These are phyloP conservation scores for Athrips mouffetella DNA, from an alignment of 2,888 invertebrate species.

Conservation along the genomic window DNA sequence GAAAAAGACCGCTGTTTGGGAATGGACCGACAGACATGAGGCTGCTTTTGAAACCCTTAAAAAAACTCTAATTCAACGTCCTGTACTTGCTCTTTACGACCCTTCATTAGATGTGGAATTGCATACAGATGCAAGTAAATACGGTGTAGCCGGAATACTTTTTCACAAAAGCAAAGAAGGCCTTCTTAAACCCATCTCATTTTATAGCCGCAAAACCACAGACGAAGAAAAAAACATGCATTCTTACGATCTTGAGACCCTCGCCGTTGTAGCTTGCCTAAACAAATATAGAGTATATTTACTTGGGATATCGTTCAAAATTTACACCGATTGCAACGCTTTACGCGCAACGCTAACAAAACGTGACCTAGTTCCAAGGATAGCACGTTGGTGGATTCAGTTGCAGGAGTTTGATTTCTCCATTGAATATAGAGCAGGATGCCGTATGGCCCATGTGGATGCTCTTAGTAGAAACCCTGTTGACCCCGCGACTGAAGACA, in stretches of 20 bases:
- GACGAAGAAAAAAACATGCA: conserved; percentile 23
- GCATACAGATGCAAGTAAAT: conserved; percentile 16
- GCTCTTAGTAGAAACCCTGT: conserved; percentile 6
- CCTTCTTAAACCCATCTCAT: neutral
- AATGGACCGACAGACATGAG: conserved; percentile 24
- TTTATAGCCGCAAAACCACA: conserved; percentile 11
- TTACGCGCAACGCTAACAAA: conserved; percentile 23
- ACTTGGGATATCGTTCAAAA: conserved; percentile 23
- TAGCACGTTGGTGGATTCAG: conserved; percentile 24
- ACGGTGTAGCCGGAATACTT: conserved; percentile 18
- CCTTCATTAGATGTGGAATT: conserved; percentile 8
- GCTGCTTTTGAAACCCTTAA: conserved; percentile 28
- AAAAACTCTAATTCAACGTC: conserved; percentile 21
- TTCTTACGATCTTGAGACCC: conserved; percentile 27
- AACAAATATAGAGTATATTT: conserved; percentile 24
- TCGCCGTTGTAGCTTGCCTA: conserved; percentile 20
- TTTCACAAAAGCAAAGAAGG: conserved; percentile 9
- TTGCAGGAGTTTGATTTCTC: conserved; percentile 18
- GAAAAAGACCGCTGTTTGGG: conserved; percentile 22
- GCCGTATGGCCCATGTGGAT: conserved; percentile 3
- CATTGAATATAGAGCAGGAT: conserved; percentile 2
- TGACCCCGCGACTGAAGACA: neutral
- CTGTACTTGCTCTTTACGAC: conserved; percentile 22
- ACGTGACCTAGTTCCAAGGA: conserved; percentile 23
- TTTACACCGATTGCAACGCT: conserved; percentile 25